phyloP scores from a whole-genome alignment of 2,113 vertebrate genomes.

The Ptilorrhoa leucosticta region DNA sequence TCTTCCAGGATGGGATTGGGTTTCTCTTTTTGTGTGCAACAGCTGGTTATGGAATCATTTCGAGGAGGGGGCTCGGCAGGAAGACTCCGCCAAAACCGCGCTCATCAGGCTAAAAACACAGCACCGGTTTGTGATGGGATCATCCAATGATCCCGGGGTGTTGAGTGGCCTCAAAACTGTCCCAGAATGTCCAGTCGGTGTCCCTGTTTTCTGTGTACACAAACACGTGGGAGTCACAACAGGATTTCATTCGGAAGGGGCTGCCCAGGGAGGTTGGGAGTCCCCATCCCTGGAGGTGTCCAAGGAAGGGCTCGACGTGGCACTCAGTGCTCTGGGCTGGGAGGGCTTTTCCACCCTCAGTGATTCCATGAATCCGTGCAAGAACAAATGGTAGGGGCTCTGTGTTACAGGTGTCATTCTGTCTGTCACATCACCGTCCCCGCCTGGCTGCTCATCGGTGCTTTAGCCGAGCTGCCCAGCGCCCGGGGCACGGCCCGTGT shows the following conservation, averaged over 20 bases:
- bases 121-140: neutral
- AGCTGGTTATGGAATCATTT: neutral
- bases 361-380: accelerated
- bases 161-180: neutral
- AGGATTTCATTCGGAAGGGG: neutral
- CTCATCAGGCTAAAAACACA: neutral
- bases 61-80: neutral
- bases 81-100: neutral
- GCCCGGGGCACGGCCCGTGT: neutral
- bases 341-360: neutral
- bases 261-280: neutral
- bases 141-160: neutral
- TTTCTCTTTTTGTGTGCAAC: neutral
- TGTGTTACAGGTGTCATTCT: neutral
- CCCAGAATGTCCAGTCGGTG: neutral
- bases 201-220: neutral
- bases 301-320: neutral
- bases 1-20: neutral
- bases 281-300: neutral
- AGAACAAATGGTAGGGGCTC: accelerated
- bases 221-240: accelerated
- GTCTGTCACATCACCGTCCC: neutral
- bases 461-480: neutral
- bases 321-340: neutral
- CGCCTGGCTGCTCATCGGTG: neutral